Evolutionary conservation across 2,797 vertebrate species (phyloP), one percentile per base, ranked within the genome.

Genomic region (Holocentrus rufus): DNA sequence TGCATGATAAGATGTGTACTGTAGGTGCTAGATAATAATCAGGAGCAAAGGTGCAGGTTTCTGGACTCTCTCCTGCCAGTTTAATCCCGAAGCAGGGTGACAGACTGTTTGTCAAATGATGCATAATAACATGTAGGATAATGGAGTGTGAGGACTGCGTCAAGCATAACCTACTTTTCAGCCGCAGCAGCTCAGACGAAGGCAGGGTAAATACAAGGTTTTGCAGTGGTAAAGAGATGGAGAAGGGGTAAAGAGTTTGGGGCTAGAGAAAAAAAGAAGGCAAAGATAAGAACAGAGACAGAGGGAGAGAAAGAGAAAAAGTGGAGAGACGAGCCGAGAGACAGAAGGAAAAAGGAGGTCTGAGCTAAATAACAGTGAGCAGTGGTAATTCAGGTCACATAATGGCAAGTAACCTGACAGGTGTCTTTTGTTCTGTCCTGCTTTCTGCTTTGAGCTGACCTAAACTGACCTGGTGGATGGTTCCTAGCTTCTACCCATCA

Each of bases 21-120:
- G 7, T 52, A 46, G 66, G 56, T 25, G 44, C 15, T 59, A 7
- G 52, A 34, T 65, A 50, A 75, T n/a, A 75, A 31, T 42, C 72
- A 2, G 6, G 61, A 72, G 67, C 20, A 74, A 72, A 81, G 58
- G 50, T 80, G 69, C 39, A 25, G 66, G 60, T 59, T 77, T 74
- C 31, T 61, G 69, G 77, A 57, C 74, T 76, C 52, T 73, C 30
- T 57, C 70, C 64, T 72, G 62, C 60, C 58, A 67, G 70, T 74
- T 34, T 77, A 63, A 85, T 86, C 82, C 85, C 61, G 63, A 72
- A 80, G 79, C 77, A 73, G 56, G 31, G 63, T 74, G 82, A 78
- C 84, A 88, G 75, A 77, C 75, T 79, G 82, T 70, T 61, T 69
- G 47, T 88, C 82, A 88, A 85, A 89, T 65, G 69, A 81, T 83